Percentiles rank a stretch among this genome's conserved stretches.
Conservation (phyloP, 1,140 invertebrate genomes). For the Pogonomyrmex barbatus region DNA sequence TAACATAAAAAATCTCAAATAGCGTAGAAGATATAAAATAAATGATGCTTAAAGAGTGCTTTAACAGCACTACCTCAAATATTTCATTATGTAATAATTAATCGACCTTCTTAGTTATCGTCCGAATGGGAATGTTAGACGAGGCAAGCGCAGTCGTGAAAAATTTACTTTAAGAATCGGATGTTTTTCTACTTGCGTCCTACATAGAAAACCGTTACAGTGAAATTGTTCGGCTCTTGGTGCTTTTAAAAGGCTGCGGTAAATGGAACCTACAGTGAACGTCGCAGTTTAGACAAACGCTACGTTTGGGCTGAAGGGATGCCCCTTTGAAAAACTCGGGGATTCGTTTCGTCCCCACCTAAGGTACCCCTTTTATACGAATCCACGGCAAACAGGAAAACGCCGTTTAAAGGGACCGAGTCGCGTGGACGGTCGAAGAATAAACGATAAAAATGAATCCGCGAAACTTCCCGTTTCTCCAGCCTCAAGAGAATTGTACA, state of each 20-base stretch:
- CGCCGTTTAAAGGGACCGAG: constrained; percentile 30
- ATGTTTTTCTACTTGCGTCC: constrained; percentile 24
- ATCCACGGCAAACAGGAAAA: constrained; percentile 42
- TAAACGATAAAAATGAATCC: constrained; percentile 58
- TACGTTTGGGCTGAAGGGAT: constrained; percentile 52
- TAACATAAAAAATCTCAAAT: background rate
- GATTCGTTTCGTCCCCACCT: constrained; percentile 46
- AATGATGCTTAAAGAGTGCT: background rate
- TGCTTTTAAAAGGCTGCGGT: constrained; percentile 60
- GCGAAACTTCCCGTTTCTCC: constrained; percentile 15
- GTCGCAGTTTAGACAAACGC: constrained; percentile 53
- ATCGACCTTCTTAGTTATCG: background rate
- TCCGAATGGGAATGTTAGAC: background rate
- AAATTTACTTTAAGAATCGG: constrained; percentile 52
- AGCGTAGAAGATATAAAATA: background rate
- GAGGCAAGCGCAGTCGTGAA: constrained; percentile 3
- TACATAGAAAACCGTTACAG: constrained; percentile 41
- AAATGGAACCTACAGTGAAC: constrained; percentile 56
- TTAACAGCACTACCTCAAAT: background rate
- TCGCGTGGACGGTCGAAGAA: constrained; percentile 32
- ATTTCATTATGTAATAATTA: background rate
- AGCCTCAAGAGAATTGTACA: background rate
- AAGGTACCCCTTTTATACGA: constrained; percentile 50
- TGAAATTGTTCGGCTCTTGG: constrained; percentile 56
- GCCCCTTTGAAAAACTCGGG: constrained; percentile 56